Base-by-base conservation (phyloP, 2,113 vertebrate genomes). In the Ameiurus melas region DNA sequence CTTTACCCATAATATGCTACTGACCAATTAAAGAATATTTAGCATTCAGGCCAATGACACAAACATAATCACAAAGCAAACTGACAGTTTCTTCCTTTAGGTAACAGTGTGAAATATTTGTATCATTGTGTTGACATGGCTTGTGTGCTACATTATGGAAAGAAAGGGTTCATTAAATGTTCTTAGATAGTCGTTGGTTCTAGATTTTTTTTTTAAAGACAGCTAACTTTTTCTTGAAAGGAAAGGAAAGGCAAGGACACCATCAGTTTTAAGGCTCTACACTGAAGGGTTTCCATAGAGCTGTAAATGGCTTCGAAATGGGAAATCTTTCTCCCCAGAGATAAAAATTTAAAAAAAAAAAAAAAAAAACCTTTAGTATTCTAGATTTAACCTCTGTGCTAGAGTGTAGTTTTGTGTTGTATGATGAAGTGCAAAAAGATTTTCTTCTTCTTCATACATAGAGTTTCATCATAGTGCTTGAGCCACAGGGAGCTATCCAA, bases 391-490 rank as follows among this genome's bases (percentile, higher is more conserved):
- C 75, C 25, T 78, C n/a, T 80, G 47, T 55, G 51, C 19, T 33
- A 53, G 12, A 53, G 78, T 80, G 51, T 55, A 80, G 51, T 30
- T 55, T 53, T n/a, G 14, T 80, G 27, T 80, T 55, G 27, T 55
- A 14, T 77, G 73, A 47, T 77, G 22, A 77, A 47, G 73, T 77
- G 73, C 73, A 79, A 30, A 51, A 55, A 79, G 77, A 79, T 79
- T 79, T 79, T 55, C 51, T 79, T 79, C 27, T 79, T 79, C 77
- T 79, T 79, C 51, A 30, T 80, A 55, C 78, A 36, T 80, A 55
- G 14, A 55, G 51, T 80, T 80, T 80, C 51, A 2, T 33, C 47
- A 80, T 80, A 80, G 27, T 55, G 77, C n/a, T 19, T 79, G 51
- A 30, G n/a, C 14, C 27, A n/a, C 51, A 17, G 6, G 51, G 51